phyloP scores from a whole-genome alignment of 2,797 vertebrate genomes.

The Paramormyrops hopkinsi region DNA sequence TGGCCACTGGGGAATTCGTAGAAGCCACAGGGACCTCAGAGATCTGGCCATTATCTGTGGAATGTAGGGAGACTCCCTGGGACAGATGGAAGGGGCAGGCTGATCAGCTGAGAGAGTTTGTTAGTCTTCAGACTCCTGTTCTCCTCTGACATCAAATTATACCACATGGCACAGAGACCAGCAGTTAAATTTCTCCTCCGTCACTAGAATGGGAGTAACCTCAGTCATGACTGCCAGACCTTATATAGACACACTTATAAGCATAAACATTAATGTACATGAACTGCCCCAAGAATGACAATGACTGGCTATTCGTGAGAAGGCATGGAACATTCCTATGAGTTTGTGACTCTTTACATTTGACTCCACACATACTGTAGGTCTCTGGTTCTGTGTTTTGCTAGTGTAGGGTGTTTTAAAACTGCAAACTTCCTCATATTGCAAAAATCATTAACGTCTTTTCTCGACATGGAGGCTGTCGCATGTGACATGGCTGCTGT shows the following conservation, averaged over 20 bases:
- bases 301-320: not conserved
- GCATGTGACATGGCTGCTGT: slow-evolving; percentile 37
- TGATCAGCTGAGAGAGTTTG: not conserved
- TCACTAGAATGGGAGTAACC: not conserved
- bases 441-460: slow-evolving; percentile 39
- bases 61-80: slow-evolving; percentile 1
- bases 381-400: not conserved
- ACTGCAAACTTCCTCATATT: not conserved
- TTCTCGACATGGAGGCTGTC: slow-evolving; percentile 39
- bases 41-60: not conserved
- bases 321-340: not conserved
- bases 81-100: not conserved
- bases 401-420: not conserved
- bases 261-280: not conserved
- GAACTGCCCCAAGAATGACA: not conserved
- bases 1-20: not conserved
- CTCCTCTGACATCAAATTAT: not conserved
- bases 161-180: not conserved
- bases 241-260: not conserved
- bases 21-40: not conserved
- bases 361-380: not conserved
- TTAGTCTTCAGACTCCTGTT: not conserved
- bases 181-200: not conserved
- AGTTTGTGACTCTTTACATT: not conserved
- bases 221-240: not conserved